Evolutionary conservation across 2,888 invertebrate species (phyloP).

Genomic region (Agrochola litura): DNA sequence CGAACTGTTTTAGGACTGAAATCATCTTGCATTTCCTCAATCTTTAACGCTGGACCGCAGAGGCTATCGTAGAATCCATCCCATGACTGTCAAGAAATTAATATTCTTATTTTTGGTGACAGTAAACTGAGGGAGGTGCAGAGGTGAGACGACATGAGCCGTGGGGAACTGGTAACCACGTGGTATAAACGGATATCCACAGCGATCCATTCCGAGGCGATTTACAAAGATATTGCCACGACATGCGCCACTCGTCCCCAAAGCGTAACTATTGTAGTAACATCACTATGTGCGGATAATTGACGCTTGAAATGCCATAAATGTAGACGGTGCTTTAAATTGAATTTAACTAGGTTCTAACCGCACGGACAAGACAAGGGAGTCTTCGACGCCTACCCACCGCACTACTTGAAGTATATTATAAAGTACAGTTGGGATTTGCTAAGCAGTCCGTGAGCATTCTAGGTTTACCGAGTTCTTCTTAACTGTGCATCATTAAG

Average conservation of each 20-base stretch:
- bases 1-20: slow-evolving; percentile 79
- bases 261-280: neutral
- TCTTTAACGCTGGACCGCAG: slow-evolving; percentile 77
- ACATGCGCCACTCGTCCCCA: neutral
- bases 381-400: neutral
- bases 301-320: neutral
- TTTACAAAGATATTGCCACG: neutral
- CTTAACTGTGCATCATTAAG: neutral
- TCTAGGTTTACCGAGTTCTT: neutral
- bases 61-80: slow-evolving; percentile 84
- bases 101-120: neutral
- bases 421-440: neutral
- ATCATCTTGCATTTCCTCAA: slow-evolving; percentile 84
- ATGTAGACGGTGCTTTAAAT: neutral
- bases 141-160: neutral
- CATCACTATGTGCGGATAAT: neutral
- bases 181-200: neutral
- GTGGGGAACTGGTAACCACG: too few species aligned
- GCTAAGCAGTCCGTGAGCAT: too few species aligned
- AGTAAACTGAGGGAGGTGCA: neutral
- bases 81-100: slow-evolving; percentile 79
- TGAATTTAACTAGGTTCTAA: neutral
- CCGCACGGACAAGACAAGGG: neutral
- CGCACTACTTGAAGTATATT: neutral
- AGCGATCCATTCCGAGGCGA: neutral